A percentile compares a stretch with the other conserved stretches of the same genome.
phyloP scores from a whole-genome alignment of 2,888 invertebrate species.

The Macrosiphum euphorbiae region DNA sequence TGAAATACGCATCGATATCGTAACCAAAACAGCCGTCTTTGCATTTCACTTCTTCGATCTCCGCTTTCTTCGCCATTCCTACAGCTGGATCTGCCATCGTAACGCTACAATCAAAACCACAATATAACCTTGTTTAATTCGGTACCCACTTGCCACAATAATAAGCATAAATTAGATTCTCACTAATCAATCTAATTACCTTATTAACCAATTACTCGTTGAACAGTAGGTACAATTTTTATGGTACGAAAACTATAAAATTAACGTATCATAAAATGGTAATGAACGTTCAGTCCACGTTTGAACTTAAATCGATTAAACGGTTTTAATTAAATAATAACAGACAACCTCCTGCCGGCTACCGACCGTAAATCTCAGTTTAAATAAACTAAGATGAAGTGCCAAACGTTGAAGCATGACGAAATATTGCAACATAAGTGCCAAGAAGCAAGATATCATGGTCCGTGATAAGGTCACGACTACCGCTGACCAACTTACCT shows the following conservation, averaged over 20 bases:
- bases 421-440: neutral
- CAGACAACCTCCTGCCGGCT: neutral
- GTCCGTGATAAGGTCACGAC: neutral
- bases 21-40: neutral
- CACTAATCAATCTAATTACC: neutral
- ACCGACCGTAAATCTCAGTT: too few relatives aligned
- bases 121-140: neutral
- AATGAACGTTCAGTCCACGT: neutral
- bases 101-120: neutral
- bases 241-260: neutral
- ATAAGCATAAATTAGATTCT: neutral
- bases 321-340: neutral
- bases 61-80: neutral
- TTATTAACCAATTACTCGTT: neutral
- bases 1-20: conserved; percentile 56
- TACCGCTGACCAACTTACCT: neutral
- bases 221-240: neutral
- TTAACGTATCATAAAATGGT: neutral
- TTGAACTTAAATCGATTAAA: neutral
- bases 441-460: too few relatives aligned
- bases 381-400: neutral
- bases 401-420: neutral
- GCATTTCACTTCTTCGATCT: neutral
- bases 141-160: neutral
- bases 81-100: neutral